Base-by-base conservation (phyloP, 2,888 invertebrate genomes). In the Athetis lepigone region DNA sequence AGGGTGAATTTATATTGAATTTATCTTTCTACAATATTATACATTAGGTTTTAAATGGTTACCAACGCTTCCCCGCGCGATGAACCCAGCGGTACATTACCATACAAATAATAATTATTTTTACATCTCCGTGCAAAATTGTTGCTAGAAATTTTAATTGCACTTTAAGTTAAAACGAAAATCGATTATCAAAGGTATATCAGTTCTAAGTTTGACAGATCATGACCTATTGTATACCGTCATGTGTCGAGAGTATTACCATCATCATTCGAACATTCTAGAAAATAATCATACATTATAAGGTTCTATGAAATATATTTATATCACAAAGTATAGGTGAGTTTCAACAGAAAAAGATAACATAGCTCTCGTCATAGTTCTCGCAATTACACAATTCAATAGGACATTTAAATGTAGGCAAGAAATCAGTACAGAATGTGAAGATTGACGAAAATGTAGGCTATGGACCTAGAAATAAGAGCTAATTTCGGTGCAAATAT, bases 1-100 rank as follows among this genome's bases (percentile, higher is more conserved):
- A 86, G 90, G 92, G 93, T 94, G 93, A 92, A 92, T 93, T 93
- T 94, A 92, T 94, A 94, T 92, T 93, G 90, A 92, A 85, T 92
- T 92, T 92, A 92, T 88, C 88, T 92, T 90, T 92, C 94, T 93
- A 94, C 92, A 93, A 90, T 92, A 92, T 88, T 85, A 91, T 92
- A 93, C 92, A 94, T 89, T 90, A 88, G 90, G 88, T 88, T 89
- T 90, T 88, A 89, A 87, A 87, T 85, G 83, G 66, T 79, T 72
- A 63, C 54, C 60, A 61, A 71, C 88, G 83, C 64, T 81, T 82
- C 80, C 82, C 81, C 76, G 79, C 81, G 70, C 75, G 47, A 77
- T 77, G 61, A 81, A 77, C 80, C 80, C 79, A 77, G 76, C 64
- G 46, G 66, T 63, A 77, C 64, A 68, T 62, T 64, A 71, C 49